Conservation (phyloP, 1,140 invertebrate genomes). For the Drosophila arawakana region DNA sequence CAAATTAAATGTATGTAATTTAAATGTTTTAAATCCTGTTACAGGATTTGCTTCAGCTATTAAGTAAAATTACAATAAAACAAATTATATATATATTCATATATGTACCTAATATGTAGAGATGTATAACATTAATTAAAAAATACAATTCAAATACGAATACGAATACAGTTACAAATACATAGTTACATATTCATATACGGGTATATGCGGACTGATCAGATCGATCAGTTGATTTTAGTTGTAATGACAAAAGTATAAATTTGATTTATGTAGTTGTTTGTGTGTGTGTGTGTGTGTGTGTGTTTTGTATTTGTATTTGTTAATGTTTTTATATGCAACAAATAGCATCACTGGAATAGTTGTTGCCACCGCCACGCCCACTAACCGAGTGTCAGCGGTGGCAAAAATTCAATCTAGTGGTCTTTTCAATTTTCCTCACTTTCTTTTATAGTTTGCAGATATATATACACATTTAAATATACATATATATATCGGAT, state of each 20-base stretch:
- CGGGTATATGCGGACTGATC: slow-evolving; percentile 2
- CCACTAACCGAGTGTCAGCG: background rate
- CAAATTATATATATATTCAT: slow-evolving; percentile 46
- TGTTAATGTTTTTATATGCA: slow-evolving; percentile 65
- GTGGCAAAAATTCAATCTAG: slow-evolving; percentile 53
- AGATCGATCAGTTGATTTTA: slow-evolving; percentile 13
- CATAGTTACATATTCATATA: background rate
- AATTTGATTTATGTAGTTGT: slow-evolving; percentile 75
- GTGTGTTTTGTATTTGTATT: slow-evolving; percentile 51
- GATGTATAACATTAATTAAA: slow-evolving; percentile 52
- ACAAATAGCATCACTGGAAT: slow-evolving; percentile 82
- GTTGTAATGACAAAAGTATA: slow-evolving; percentile 60
- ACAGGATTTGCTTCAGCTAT: slow-evolving; percentile 81
- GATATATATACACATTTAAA: slow-evolving; percentile 7
- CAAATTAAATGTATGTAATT: slow-evolving; percentile 35
- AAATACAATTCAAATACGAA: slow-evolving; percentile 49
- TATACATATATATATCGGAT: slow-evolving; percentile 29
- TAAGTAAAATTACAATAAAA: slow-evolving; percentile 71
- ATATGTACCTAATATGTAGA: slow-evolving; percentile 18
- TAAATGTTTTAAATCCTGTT: slow-evolving; percentile 79
- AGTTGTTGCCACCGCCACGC: slow-evolving; percentile 55
- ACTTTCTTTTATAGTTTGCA: slow-evolving; percentile 47
- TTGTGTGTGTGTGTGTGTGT: no score
- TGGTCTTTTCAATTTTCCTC: slow-evolving; percentile 62
- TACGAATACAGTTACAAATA: slow-evolving; percentile 28